Evolutionary conservation across 2,113 vertebrate genomes (phyloP).

Genomic region (Lanius ludovicianus): DNA sequence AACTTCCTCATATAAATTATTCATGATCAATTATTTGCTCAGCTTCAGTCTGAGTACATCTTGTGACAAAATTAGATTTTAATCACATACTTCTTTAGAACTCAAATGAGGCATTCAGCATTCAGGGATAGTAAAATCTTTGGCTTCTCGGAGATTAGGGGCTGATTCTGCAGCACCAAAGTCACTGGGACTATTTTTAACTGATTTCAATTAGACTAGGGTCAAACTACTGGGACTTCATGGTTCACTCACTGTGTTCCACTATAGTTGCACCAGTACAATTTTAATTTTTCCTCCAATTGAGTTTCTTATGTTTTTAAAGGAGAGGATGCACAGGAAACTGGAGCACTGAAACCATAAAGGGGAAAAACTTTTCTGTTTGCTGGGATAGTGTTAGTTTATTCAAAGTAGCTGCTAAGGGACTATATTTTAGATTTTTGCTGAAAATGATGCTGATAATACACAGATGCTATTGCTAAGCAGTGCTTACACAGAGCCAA

Average conservation of each 20-base stretch:
- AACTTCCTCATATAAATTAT: conserved; percentile 59
- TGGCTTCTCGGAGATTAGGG: not conserved
- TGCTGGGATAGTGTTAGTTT: not conserved
- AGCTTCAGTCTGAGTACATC: conserved; percentile 32
- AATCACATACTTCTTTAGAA: conserved; percentile 60
- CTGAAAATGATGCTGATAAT: not conserved
- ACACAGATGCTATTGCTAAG: not conserved
- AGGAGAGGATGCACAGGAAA: not conserved
- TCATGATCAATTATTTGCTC: conserved; percentile 58
- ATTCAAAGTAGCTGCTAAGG: not conserved
- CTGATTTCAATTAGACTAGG: conserved; percentile 1
- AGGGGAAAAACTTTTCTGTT: not conserved
- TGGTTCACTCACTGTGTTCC: not conserved
- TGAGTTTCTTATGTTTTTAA: not conserved
- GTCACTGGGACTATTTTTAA: conserved; percentile 33
- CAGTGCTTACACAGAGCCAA: not conserved
- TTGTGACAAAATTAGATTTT: conserved; percentile 64
- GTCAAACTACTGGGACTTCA: not conserved
- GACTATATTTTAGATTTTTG: not conserved
- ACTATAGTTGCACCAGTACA: not conserved
- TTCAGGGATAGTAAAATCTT: conserved; percentile 31
- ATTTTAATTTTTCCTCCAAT: not conserved
- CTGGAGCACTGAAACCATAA: not conserved
- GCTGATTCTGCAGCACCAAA: not conserved
- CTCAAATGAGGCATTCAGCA: conserved; percentile 45